phyloP scores from a whole-genome alignment of 2,888 invertebrate genomes.

The Seira ritae region DNA sequence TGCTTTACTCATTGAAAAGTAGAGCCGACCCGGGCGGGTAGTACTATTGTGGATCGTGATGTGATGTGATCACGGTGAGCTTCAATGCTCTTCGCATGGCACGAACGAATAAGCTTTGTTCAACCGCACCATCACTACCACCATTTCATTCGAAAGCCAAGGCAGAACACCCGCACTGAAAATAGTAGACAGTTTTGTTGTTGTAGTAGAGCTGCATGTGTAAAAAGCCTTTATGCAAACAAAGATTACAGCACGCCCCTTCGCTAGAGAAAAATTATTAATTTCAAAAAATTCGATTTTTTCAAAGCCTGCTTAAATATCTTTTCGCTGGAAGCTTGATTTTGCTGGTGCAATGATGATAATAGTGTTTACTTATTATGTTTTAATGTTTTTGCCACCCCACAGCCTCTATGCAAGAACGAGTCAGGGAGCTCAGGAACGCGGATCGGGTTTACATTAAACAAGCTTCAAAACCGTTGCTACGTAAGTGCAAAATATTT shows the following conservation, averaged over 20 bases:
- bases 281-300: no score
- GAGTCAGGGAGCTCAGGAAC: constrained; percentile 57
- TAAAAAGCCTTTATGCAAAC: constrained; percentile 8
- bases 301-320: no score
- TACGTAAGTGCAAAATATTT: constrained; percentile 60
- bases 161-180: no score
- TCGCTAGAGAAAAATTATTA: no score
- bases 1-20: no score
- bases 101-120: background rate
- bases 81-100: background rate
- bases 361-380: background rate
- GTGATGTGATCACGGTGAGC: background rate
- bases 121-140: background rate
- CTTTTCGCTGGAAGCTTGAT: no score
- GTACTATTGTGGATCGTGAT: no score
- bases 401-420: constrained; percentile 63
- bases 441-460: constrained; percentile 65
- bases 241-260: no score
- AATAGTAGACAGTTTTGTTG: no score
- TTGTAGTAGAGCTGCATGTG: constrained; percentile 11
- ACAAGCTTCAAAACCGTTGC: constrained; percentile 58
- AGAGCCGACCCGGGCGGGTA: no score
- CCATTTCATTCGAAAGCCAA: no score
- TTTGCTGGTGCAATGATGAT: background rate
- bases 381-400: background rate